Evolutionary conservation across 2,888 invertebrate genomes (phyloP).

Genomic region (Brachyopa scutellaris): DNA sequence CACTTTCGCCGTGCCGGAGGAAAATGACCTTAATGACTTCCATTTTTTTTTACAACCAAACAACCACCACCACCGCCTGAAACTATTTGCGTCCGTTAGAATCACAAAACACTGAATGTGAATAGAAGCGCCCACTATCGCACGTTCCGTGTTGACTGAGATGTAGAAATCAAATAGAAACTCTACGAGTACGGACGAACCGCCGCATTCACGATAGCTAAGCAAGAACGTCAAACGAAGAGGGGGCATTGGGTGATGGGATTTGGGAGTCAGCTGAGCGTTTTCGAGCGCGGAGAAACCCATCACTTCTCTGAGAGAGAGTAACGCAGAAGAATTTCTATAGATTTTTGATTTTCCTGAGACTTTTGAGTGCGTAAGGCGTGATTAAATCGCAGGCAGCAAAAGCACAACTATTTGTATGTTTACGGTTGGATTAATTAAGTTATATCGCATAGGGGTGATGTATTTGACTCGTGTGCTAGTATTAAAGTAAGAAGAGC

Average conservation of each 20-base stretch:
- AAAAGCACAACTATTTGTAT: slow-evolving; percentile 10
- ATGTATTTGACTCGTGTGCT: neutral
- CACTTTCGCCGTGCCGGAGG: slow-evolving; percentile 89
- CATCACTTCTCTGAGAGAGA: slow-evolving; percentile 1
- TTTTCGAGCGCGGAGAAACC: neutral
- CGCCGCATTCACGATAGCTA: too few relatives aligned
- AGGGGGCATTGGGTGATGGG: too few relatives aligned
- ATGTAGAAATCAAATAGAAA: slow-evolving; percentile 20
- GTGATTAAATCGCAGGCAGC: slow-evolving; percentile 36
- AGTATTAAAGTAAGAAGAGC: slow-evolving; percentile 23
- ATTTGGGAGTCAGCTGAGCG: neutral
- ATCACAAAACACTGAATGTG: slow-evolving; percentile 14
- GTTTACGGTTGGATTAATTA: slow-evolving; percentile 44
- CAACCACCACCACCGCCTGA: slow-evolving; percentile 21
- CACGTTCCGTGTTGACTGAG: slow-evolving; percentile 7
- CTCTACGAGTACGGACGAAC: too few relatives aligned
- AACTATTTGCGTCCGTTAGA: slow-evolving; percentile 43
- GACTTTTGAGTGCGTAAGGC: slow-evolving; percentile 6
- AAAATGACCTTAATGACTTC: slow-evolving; percentile 81
- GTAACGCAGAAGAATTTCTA: neutral
- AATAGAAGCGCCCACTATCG: slow-evolving; percentile 14
- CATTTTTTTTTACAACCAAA: slow-evolving; percentile 49
- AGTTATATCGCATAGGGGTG: slow-evolving; percentile 22
- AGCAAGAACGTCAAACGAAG: slow-evolving; percentile 26
- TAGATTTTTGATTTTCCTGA: slow-evolving; percentile 34